A percentile compares a stretch with the other conserved stretches of the same genome.
These are phyloP conservation scores for Diplogasteroides magnus DNA, from an alignment of 1,140 invertebrate species.

Conservation along the genomic window DNA sequence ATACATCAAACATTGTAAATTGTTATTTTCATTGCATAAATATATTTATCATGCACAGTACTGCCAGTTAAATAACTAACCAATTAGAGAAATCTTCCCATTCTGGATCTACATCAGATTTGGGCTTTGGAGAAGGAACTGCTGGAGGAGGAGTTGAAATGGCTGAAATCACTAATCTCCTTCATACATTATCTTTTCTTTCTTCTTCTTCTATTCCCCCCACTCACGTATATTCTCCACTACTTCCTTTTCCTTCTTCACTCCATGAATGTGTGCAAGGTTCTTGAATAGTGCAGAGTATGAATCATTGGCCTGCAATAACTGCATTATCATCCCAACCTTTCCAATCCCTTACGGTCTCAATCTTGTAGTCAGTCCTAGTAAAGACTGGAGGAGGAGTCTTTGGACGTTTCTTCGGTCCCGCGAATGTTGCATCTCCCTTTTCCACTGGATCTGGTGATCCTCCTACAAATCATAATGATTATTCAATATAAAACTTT, in stretches of 20 bases:
- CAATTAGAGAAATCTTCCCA: slow-evolving; percentile 12
- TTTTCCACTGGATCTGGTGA: slow-evolving; percentile 1
- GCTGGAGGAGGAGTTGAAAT: slow-evolving; percentile 4
- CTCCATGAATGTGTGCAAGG: slow-evolving; percentile 5
- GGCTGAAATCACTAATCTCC: neutral
- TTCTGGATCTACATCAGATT: slow-evolving; percentile 14
- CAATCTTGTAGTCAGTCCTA: neutral
- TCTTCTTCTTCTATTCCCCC: neutral
- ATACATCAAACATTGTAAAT: no score
- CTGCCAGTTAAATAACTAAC: neutral
- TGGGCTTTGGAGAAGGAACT: neutral
- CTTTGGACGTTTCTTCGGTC: neutral
- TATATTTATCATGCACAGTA: no score
- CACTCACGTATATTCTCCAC: slow-evolving; percentile 1
- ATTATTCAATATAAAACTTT: slow-evolving; percentile 8
- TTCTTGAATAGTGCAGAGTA: slow-evolving; percentile 20
- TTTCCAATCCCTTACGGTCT: no score
- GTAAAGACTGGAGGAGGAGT: neutral
- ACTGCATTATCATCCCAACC: no score
- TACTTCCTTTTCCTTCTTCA: neutral
- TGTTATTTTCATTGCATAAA: no score
- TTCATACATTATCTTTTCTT: neutral
- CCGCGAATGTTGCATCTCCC: neutral
- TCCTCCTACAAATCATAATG: slow-evolving; percentile 3
- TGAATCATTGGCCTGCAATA: slow-evolving; percentile 10